phyloP scores from a whole-genome alignment of 2,797 vertebrate species.

The Fratercula arctica region DNA sequence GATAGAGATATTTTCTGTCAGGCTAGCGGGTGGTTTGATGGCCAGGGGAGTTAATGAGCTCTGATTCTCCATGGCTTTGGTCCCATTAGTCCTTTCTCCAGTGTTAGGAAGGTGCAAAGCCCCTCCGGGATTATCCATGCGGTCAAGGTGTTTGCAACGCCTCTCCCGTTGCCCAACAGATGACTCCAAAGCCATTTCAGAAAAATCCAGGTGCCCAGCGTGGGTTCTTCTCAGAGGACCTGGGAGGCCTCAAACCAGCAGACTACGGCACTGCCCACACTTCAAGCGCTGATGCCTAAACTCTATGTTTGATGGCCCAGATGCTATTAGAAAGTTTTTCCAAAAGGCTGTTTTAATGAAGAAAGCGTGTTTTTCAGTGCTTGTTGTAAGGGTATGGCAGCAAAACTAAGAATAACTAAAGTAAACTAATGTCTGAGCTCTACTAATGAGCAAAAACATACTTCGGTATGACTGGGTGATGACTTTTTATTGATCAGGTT shows the following conservation, averaged over 20 bases:
- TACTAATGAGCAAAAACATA: constrained; percentile 50
- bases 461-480: background rate
- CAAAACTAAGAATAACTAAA: constrained; percentile 43
- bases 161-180: fast-evolving
- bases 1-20: fast-evolving
- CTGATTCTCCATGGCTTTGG: background rate
- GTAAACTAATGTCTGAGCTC: constrained; percentile 25
- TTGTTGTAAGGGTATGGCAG: background rate
- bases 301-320: fast-evolving
- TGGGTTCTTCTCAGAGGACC: background rate
- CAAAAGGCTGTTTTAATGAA: background rate
- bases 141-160: fast-evolving
- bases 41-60: background rate
- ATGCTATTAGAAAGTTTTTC: background rate
- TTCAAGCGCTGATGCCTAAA: fast-evolving
- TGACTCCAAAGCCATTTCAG: background rate
- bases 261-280: fast-evolving
- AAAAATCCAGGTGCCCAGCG: fast-evolving
- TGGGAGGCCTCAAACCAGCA: background rate
- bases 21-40: background rate
- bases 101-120: background rate
- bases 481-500: constrained; percentile 72
- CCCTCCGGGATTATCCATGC: background rate
- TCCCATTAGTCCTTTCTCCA: background rate
- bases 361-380: background rate